Evolutionary conservation across 2,797 vertebrate species (phyloP), one percentile per base, ranked within the genome.

Genomic region (Ciconia nigra): DNA sequence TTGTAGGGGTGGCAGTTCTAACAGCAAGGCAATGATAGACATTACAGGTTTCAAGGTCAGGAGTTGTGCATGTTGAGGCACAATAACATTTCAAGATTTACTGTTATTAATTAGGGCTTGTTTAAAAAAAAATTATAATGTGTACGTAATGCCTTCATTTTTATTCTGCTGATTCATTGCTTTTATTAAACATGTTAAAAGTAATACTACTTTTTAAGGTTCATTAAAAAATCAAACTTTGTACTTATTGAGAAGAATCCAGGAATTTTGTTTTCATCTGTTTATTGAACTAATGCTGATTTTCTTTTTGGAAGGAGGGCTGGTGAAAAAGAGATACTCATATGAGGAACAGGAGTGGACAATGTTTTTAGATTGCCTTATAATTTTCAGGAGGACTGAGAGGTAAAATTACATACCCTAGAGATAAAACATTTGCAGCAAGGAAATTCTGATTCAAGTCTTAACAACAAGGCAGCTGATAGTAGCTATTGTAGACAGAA

Each of bases 131-230:
- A 93, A 63, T 58, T 63, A 67, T 81, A 84, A 86, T 65, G 4
- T 90, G 31, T 55, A 46, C 2, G 3, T 66, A 62, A 24, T 73
- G 90, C 37, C 66, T 90, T 89, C 15, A 25, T 59, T 84, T 96
- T 90, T 91, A 25, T 91, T 91, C 80, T 97, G 78, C 66, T 88
- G 82, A 83, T 81, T 81, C 69, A 37, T 77, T 95, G 80, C 59
- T 96, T 94, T 82, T 92, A 95, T 96, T 96, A 92, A 93, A 59
- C 22, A 63, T 91, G 80, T 73, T 87, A 59, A 49, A 96, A 78
- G 61, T 65, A 90, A 65, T n/a, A 16, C 54, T 88, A n/a, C 74
- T 89, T 94, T 79, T 80, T 37, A 87, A 93, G 78, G 51, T 25
- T 8, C 37, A 90, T 96, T 95, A 88, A 73, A 73, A 95, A 96